phyloP scores from a whole-genome alignment of 2,888 invertebrate species.

The Campoletis raptor region DNA sequence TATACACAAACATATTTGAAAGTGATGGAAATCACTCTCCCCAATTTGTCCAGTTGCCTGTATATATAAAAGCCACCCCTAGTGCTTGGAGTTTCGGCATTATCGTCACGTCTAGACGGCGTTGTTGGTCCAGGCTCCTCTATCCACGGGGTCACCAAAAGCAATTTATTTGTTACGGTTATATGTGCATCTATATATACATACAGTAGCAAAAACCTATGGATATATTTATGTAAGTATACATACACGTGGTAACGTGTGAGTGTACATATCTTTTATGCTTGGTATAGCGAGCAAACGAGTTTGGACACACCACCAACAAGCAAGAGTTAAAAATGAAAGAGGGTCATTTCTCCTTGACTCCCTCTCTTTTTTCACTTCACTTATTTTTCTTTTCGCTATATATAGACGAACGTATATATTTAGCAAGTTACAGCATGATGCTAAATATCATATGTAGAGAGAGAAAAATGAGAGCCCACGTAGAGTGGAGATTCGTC shows the following conservation, averaged over 20 bases:
- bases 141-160: constrained; percentile 57
- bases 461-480: not conserved
- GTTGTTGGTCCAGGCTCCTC: constrained; percentile 52
- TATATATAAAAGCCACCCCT: constrained; percentile 29
- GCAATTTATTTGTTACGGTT: constrained; percentile 67
- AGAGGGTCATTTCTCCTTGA: constrained; percentile 56
- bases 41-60: constrained; percentile 58
- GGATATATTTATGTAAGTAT: not conserved
- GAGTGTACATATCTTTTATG: not conserved
- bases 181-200: constrained; percentile 25
- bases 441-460: constrained; percentile 26
- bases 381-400: not conserved
- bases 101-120: constrained; percentile 70
- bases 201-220: constrained; percentile 8
- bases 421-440: not conserved
- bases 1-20: constrained; percentile 13
- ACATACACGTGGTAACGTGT: not conserved
- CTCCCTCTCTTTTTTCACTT: constrained; percentile 1
- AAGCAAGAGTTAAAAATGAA: constrained; percentile 69
- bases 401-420: not conserved
- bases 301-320: constrained; percentile 59
- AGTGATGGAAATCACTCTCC: constrained; percentile 67
- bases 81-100: constrained; percentile 61
- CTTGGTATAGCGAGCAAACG: constrained; percentile 59
- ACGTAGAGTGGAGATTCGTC: not conserved